Evolutionary conservation across 2,888 invertebrate genomes (phyloP), one percentile per base, ranked within the genome.

Genomic region (Physocephala rufipes): DNA sequence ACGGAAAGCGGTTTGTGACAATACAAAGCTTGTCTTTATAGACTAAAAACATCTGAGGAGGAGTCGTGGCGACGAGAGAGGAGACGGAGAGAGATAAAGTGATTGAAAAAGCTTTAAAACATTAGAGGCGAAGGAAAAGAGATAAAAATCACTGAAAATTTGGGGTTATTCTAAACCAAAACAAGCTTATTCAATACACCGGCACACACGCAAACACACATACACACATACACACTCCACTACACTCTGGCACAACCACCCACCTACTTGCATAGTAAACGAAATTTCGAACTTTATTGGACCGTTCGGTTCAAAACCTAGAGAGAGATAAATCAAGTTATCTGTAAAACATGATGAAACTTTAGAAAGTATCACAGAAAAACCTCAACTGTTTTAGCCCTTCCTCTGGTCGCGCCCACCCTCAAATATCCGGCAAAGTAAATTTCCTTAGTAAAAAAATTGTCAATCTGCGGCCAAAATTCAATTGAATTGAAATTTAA

Each of bases 401-500:
- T 2, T 55, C 19, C 13, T 1, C n/a, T 28, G 26, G 4, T 58
- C 58, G 2, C 51, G 16, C 51, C 51, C 51, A 51, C 51, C 51
- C 1, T 21, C 21, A 19, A 3, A 12, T 15, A 9, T 19, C n/a
- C 51, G 7, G 9, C 21, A 36, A 36, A 16, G 12, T 53, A 36
- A 66, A 51, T 36, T 49, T 28, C 36, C 19, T 49, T 15, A 45
- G n/a, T 9, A n/a, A n/a, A 49, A 45, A 59, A 67, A 67, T 67
- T 61, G 67, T 45, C 67, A 59, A 67, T 30, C 47, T 19, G 67
- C 28, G 36, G 5, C 28, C 47, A 51, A 16, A 47, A 67, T 47
- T 67, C 67, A 67, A 67, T 67, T 49, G 61, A 58, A 67, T 49
- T 49, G 59, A 47, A 47, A 45, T 59, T 49, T 59, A 59, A 67